A percentile compares a stretch with the other conserved stretches of the same genome.
Conservation (phyloP, 2,888 invertebrate species). For the Smittia sp. region DNA sequence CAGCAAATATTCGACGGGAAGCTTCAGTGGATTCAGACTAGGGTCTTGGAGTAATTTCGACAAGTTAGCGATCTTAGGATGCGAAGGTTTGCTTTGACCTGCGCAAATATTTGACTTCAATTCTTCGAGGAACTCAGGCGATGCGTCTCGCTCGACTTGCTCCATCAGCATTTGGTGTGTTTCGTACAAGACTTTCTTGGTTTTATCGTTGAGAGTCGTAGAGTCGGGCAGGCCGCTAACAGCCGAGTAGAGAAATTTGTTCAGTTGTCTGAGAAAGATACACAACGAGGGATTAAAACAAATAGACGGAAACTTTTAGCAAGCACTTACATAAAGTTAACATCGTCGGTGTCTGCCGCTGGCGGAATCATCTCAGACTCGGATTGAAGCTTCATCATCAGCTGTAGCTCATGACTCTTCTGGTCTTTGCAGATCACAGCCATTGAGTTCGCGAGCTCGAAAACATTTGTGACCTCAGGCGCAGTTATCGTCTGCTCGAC, state of each 20-base stretch:
- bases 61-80: neutral
- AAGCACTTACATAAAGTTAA: conserved; percentile 18
- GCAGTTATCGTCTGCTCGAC: conserved; percentile 3
- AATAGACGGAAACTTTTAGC: neutral
- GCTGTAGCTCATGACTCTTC: neutral
- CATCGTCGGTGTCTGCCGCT: neutral
- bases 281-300: no score
- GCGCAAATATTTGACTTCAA: neutral
- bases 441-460: neutral
- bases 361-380: neutral
- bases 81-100: neutral
- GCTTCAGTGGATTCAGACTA: conserved; percentile 15
- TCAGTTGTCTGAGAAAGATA: conserved; percentile 21
- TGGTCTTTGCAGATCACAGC: neutral
- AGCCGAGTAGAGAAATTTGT: conserved; percentile 8
- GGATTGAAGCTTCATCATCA: conserved; percentile 10
- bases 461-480: neutral
- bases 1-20: conserved; percentile 24
- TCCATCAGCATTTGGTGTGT: conserved; percentile 25
- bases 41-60: neutral
- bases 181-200: neutral
- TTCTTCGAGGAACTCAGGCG: conserved; percentile 15
- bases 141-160: conserved; percentile 20
- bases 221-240: conserved; percentile 12
- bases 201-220: neutral